Base-by-base conservation (phyloP, 53 echinoderm and acorn worm species). In the Echinarachnius parma region DNA sequence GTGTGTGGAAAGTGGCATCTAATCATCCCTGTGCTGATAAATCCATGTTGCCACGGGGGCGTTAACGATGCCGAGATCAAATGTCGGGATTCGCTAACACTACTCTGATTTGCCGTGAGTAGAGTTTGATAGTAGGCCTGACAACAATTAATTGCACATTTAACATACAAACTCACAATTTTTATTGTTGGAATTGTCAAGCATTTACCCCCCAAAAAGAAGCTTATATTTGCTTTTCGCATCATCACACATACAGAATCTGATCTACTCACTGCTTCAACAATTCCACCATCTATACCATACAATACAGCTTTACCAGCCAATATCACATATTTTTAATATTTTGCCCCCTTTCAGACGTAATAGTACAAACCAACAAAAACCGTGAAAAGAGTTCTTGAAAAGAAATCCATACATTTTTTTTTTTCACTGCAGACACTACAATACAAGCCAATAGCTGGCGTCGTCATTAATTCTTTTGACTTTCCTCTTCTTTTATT, bases 81-180 rank as follows among this genome's bases (percentile, higher is more conserved):
- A 85, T 50, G 90, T 74, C 82, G 59, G 85, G 85, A 77, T 82
- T 89, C 85, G 85, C 85, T 85, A 82, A 82, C 85, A 82, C 90
- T 76, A 85, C 85, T 48, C 39, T 8, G 19, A 28, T 46, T 13
- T 25, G 35, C 81, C 13, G 39, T 89, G 85, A 65, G 85, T 81
- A 79, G 90, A 60, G 90, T 89, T 89, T 82, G 90, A 89, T 89
- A 89, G 90, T 89, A 89, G 89, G 69, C 81, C 89, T 77, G 78
- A 59, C 81, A 58, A 89, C 89, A 84, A 5, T 61, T 46, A n/a
- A n/a, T n/a, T n/a, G n/a, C n/a, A n/a, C n/a, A n/a, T n/a, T n/a
- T n/a, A n/a, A n/a, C n/a, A n/a, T n/a, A n/a, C n/a, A n/a, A n/a
- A n/a, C n/a, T n/a, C n/a, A n/a, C n/a, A n/a, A n/a, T n/a, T n/a